Evolutionary conservation across 2,113 vertebrate species (phyloP), one percentile per base, ranked within the genome.

Genomic region (Cynoglossus semilaevis): DNA sequence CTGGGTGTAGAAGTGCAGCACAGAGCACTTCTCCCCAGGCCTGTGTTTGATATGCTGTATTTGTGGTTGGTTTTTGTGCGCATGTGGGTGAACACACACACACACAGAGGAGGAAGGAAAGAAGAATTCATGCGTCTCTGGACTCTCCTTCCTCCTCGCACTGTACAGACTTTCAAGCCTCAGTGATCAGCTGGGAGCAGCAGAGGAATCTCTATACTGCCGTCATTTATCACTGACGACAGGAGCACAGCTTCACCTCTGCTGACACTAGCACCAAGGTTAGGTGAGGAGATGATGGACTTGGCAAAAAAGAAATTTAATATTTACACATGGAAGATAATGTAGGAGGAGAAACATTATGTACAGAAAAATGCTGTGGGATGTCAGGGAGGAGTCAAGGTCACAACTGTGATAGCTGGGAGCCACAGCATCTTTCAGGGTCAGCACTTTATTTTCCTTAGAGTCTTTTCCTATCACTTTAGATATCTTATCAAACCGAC

Each of bases 91-190:
- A 69, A 46, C 22, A 57, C 4, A 46, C 3, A 47, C 47, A 34
- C 35, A 29, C 22, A 16, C 9, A 57, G 64, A 50, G 49, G 49
- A 51, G 58, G n/a, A 48, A 15, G 36, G 6, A 14, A 70, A 12
- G 45, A 53, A 50, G 68, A 7, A 50, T 16, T 48, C 15, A 45
- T 18, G 48, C 48, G 53, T 46, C 59, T 59, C 54, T n/a, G 40
- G 3, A 63, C 52, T 15, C 44, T 29, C 22, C 70, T 84, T 81
- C 66, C 34, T 51, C 76, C 71, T 80, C 67, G 66, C 45, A 60
- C 70, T 58, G 1, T n/a, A n/a, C 73, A 41, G 44, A 85, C 70
- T 80, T 65, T 51, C 69, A 67, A 44, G 79, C 75, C 74, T 57
- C 72, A 68, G 52, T 51, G 55, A 51, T 71, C 74, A 65, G 71